Base-by-base conservation (phyloP, 1,140 invertebrate species). In the Anoplophora glabripennis region DNA sequence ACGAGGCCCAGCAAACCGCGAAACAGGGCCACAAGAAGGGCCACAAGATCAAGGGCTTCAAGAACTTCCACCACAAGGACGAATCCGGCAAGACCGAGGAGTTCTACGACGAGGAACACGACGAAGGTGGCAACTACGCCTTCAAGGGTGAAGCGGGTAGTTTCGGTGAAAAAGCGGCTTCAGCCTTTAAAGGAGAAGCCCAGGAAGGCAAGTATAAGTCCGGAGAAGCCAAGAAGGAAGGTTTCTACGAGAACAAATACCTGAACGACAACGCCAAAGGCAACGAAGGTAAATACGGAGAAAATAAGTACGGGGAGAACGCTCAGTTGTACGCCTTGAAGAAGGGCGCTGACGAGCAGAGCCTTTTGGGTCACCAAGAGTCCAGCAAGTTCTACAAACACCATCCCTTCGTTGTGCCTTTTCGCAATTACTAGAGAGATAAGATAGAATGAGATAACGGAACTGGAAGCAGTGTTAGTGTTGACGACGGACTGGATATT, bases 101-200 rank as follows among this genome's bases (percentile, higher is more conserved):
- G 61, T 86, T 81, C 75, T 86, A 84, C 57, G 84, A 86, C 53
- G 84, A 85, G 62, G 80, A 80, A n/a, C 80, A 85, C 63, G 83
- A 85, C 64, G 83, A 84, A 66, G 83, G 79, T 0, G 81, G 82
- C 47, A 74, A 84, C 34, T 74, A 78, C 37, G 79, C 77, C 15
- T 78, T 79, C 52, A 80, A 80, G 45, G 73, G 70, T 8, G 54
- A 71, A 48, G 72, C 75, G 33, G 80, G 80, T 9, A 75, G 73
- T 0, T 83, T 80, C 59, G 82, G 81, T 0, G 79, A 83, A 61
- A 78, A 80, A 11, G 71, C 78, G 3, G 75, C 77, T 12, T 77
- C 79, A 64, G 72, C 76, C 0, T 83, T 78, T 75, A 81, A 82
- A 65, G 81, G 83, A 14, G 82, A 79, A 28, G 78, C 81, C 40